phyloP scores from a whole-genome alignment of 1,140 invertebrate genomes.

The Ceratoteleas bidentatus region DNA sequence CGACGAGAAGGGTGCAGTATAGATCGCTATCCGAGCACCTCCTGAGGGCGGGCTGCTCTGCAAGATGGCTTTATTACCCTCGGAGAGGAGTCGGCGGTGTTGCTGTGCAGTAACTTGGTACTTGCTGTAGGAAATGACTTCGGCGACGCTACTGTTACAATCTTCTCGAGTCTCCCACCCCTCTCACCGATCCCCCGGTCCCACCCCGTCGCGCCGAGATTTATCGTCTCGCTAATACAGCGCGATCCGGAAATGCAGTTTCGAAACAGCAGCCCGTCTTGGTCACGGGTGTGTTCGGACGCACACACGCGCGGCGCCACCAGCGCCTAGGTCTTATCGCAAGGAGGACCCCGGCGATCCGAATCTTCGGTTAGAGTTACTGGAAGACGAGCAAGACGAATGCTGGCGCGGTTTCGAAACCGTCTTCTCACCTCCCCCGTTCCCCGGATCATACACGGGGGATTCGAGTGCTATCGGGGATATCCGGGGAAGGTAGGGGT shows the following conservation, averaged over 20 bases:
- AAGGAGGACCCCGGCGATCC: conserved; percentile 40
- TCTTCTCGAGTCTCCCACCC: too few species aligned
- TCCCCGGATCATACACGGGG: too few species aligned
- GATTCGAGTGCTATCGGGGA: too few species aligned
- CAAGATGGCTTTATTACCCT: conserved; percentile 79
- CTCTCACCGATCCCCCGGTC: conserved; percentile 2
- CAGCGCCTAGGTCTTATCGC: conserved; percentile 31
- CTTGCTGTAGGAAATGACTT: conserved; percentile 76
- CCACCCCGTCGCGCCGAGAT: conserved; percentile 38
- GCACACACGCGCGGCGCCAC: conserved; percentile 3
- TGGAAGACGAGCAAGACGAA: conserved; percentile 19
- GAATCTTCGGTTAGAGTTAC: conserved; percentile 41
- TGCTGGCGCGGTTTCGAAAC: conserved; percentile 1
- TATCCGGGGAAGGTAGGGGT: too few species aligned
- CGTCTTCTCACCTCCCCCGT: too few species aligned
- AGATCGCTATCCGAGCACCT: conserved; percentile 77
- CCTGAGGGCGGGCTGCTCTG: conserved; percentile 74
- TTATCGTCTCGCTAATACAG: conserved; percentile 69
- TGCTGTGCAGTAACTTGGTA: conserved; percentile 73
- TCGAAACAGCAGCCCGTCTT: conserved; percentile 54
- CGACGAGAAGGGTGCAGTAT: conserved; percentile 75
- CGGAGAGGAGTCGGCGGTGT: conserved; percentile 74
- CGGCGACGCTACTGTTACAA: conserved; percentile 66
- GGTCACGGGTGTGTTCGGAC: conserved; percentile 36
- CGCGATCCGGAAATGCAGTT: conserved; percentile 67